A percentile compares a stretch with the other conserved stretches of the same genome.
Evolutionary conservation across 2,797 vertebrate genomes (phyloP).

Genomic region (Peromyscus melanophrys): DNA sequence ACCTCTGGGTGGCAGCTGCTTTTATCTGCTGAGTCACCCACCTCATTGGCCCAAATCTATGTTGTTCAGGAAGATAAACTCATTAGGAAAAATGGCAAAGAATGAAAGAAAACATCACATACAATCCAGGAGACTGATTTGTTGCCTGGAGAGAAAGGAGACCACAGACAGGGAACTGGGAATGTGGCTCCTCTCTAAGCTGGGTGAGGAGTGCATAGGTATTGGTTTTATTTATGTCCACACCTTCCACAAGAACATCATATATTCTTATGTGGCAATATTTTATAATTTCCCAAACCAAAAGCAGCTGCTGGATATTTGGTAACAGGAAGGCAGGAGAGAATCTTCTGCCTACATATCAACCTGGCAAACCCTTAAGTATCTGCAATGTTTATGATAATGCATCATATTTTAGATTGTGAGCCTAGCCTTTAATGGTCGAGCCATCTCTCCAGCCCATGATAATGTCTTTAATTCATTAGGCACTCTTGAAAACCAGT

Average conservation of each 20-base stretch:
- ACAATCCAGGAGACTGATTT: background rate
- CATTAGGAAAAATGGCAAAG: background rate
- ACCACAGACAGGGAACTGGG: accelerated
- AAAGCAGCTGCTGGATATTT: background rate
- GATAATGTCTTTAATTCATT: background rate
- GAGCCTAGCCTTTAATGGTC: background rate
- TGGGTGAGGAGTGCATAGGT: background rate
- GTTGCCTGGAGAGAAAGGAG: too few species aligned
- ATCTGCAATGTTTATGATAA: background rate
- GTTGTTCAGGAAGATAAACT: background rate
- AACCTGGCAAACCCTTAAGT: background rate
- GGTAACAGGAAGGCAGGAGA: too few species aligned
- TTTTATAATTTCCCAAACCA: conserved; percentile 10
- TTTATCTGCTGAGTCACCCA: too few species aligned
- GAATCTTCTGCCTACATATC: background rate
- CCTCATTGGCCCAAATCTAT: background rate
- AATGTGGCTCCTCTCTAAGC: background rate
- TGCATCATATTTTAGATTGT: background rate
- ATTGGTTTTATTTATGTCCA: background rate
- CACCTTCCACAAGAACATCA: background rate
- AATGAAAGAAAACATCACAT: background rate
- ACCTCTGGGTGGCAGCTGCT: background rate
- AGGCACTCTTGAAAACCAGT: background rate
- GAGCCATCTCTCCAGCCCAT: background rate
- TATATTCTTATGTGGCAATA: background rate